Evolutionary conservation across 2,797 vertebrate genomes (phyloP), one percentile per base, ranked within the genome.

Genomic region (Anabacerthia variegaticeps): DNA sequence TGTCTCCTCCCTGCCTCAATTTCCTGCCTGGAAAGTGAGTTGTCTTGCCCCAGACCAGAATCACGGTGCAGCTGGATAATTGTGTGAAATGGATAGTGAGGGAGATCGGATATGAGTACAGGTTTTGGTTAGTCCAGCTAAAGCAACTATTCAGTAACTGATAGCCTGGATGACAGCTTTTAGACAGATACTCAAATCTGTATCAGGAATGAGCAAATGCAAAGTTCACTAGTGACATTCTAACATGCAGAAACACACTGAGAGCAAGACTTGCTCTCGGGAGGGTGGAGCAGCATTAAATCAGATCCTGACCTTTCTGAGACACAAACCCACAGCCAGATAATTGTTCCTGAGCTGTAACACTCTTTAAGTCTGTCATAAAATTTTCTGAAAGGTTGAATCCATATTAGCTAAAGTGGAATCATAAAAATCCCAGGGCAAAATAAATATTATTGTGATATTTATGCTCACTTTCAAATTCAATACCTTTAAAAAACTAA

Each of bases 281-380:
- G 58, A 89, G 55, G 51, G 62, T 74, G 66, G 58, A 63, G 82
- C 36, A 85, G 62, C 66, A 62, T 66, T 94, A 89, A 92, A 92
- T 84, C 85, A 89, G 39, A 78, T 65, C n/a, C 43, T 96, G 93
- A 95, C 91, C 93, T 92, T 97, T 96, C 73, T n/a, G 32, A 89
- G 90, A 61, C 48, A 75, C 56, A 75, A 89, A 30, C 72, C 51
- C 0, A 36, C 46, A 62, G 84, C 32, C 54, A 83, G 43, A 44
- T 85, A 91, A 78, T 89, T 85, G 68, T 77, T 96, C 34, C 75
- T 62, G 79, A 76, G 66, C 76, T 81, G 19, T 86, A 73, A 84
- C 67, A n/a, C 28, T 44, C 43, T 86, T 69, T 52, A 88, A 52
- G 65, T 32, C 72, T 93, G 77, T 85, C 92, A 81, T 94, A 92